Evolutionary conservation across 2,113 vertebrate genomes (phyloP), one percentile per base, ranked within the genome.

Genomic region (Salminus brasiliensis): DNA sequence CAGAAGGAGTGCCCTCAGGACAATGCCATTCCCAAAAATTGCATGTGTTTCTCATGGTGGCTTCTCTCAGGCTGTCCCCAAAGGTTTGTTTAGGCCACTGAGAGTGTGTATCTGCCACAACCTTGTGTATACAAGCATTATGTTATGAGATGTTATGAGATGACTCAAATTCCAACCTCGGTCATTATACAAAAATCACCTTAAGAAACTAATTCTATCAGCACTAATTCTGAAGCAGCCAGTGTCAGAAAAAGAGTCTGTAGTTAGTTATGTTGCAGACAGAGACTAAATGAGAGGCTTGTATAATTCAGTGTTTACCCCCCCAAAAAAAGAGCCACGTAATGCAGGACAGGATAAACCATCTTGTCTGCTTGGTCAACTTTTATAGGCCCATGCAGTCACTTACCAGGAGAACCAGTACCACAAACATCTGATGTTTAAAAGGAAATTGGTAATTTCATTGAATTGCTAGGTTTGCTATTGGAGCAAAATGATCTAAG

Each of bases 241-340:
- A 72, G 62, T 85, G 52, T 81, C 81, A 84, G 72, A 32, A 85
- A n/a, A 83, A 59, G 62, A 74, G 73, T 57, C 84, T 79, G 80
- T 69, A 82, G 70, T 83, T 82, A 88, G 70, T 4, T n/a, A 68
- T 69, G 65, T 25, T 32, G 79, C 62, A 74, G 29, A 62, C 15
- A 11, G 13, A 62, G 8, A 29, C 59, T 57, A 88, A 92, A 91
- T 90, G 83, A 91, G 68, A 87, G 88, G 89, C 87, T 90, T 85
- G 81, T 79, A 36, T 65, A 83, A 81, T 86, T 66, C 68, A 70
- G 68, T 79, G 72, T 73, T 82, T 78, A 74, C 71, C 0, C 30
- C 72, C 71, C 0, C 30, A n/a, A 18, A 36, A 62, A 36, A 65
- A 36, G 45, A 43, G 76, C 83, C 59, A 55, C 83, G 79, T 80